Base-by-base conservation (phyloP, 2,888 invertebrate genomes). In the Apamea anceps region DNA sequence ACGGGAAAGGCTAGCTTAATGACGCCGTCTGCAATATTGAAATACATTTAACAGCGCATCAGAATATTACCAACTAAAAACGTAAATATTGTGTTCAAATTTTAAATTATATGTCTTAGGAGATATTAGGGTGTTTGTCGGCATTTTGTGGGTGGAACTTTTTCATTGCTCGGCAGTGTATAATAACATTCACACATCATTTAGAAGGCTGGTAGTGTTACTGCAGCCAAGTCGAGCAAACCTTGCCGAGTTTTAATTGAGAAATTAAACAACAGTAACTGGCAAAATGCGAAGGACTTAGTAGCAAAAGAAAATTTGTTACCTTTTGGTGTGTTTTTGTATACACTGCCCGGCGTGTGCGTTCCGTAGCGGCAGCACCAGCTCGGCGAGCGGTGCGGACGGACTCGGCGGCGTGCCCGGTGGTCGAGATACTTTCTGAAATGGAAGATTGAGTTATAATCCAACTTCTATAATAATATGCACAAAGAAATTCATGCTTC, bases 271-370 rank as follows among this genome's bases (percentile, higher is more conserved):
- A 66, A 37, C 63, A 37, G 25, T 25, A 7, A 37, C 25, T 25
- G 15, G 25, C n/a, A 42, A 37, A 42, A 42, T 3, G 13, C 25
- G 37, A 66, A 42, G 37, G 3, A 66, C 7, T 66, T 37, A 65
- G 65, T 37, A 65, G 32, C 37, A 25, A 65, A 66, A 37, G 13
- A 67, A 42, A 18, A 42, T n/a, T 8, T 25, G 10, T 82, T 81
- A 96, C 96, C 97, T 94, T 77, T 95, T 94, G 0, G 97, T 97
- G 85, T 97, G 96, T 86, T 93, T 95, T 73, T 94, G 94, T 63
- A 93, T 94, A 87, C 96, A 96, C 57, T 91, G 93, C 32, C 94
- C 86, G 48, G 95, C 93, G 85, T 94, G 93, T 0, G 97, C 97
- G 84, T 95, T 95, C 21, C 92, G 91, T 68, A 97, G 92, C 0